phyloP scores from a whole-genome alignment of 2,797 vertebrate genomes.

The Rachycentron canadum region DNA sequence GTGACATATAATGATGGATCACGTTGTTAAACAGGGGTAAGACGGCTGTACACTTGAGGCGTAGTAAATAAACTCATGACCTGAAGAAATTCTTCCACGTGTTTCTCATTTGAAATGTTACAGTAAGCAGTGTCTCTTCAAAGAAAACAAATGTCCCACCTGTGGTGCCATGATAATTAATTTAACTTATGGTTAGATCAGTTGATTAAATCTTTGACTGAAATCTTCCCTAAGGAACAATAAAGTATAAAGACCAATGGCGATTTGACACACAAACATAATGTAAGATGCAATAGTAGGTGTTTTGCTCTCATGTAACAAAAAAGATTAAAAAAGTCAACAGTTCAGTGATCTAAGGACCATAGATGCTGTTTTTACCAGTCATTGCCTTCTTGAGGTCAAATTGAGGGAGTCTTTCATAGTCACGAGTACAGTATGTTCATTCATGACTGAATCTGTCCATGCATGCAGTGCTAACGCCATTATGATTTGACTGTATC shows the following conservation, averaged over 20 bases:
- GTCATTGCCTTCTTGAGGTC: neutral
- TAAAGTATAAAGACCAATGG: neutral
- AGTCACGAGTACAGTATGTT: constrained; percentile 10
- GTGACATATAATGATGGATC: constrained; percentile 24
- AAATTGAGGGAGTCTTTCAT: constrained; percentile 22
- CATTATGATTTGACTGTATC: constrained; percentile 42
- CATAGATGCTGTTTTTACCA: neutral
- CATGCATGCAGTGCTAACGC: constrained; percentile 26
- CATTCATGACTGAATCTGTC: constrained; percentile 36
- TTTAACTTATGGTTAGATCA: neutral
- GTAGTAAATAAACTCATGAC: constrained; percentile 3
- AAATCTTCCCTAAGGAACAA: neutral
- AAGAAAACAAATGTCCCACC: constrained; percentile 5
- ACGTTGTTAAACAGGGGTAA: neutral
- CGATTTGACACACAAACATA: neutral
- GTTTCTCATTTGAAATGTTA: neutral
- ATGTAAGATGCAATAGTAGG: neutral
- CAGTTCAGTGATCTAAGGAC: neutral
- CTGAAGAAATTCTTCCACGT: neutral
- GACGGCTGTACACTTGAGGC: neutral
- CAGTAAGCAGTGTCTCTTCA: constrained; percentile 1
- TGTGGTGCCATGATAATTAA: neutral
- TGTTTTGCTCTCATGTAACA: neutral
- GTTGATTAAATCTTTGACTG: neutral
- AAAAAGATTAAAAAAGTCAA: neutral